These are phyloP conservation scores for Micronycteris hirsuta DNA, from an alignment of 2,113 vertebrate genomes.

Conservation along the genomic window DNA sequence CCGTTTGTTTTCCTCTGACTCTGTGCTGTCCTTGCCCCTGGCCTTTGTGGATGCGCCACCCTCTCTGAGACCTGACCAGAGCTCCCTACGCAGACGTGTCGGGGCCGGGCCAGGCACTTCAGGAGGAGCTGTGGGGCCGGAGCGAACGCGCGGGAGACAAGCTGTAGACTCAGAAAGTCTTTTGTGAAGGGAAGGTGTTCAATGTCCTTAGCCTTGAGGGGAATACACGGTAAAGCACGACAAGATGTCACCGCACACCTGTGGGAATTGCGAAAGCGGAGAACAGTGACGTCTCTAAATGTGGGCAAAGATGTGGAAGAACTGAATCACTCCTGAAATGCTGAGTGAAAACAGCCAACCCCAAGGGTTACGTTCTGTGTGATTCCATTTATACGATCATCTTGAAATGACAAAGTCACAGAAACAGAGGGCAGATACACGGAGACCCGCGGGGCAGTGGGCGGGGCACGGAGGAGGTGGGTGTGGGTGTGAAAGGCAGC, in stretches of 20 bases:
- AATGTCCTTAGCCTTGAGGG: neutral
- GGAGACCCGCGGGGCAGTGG: neutral
- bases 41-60: neutral
- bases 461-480: neutral
- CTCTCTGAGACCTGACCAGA: neutral
- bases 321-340: neutral
- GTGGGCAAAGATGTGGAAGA: neutral
- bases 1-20: neutral
- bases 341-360: neutral
- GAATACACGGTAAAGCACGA: neutral
- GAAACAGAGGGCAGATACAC: neutral
- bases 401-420: neutral
- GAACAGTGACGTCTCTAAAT: neutral
- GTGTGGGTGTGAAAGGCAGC: neutral
- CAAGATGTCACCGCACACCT: neutral
- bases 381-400: neutral
- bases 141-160: neutral
- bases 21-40: neutral
- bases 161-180: slow-evolving; percentile 79
- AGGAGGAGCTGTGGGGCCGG: neutral
- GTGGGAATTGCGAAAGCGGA: neutral
- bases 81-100: neutral
- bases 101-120: neutral
- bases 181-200: slow-evolving; percentile 64
- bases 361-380: neutral